Evolutionary conservation across 2,888 invertebrate species (phyloP), one percentile per base, ranked within the genome.

Genomic region (Pharmacophagus antenor): DNA sequence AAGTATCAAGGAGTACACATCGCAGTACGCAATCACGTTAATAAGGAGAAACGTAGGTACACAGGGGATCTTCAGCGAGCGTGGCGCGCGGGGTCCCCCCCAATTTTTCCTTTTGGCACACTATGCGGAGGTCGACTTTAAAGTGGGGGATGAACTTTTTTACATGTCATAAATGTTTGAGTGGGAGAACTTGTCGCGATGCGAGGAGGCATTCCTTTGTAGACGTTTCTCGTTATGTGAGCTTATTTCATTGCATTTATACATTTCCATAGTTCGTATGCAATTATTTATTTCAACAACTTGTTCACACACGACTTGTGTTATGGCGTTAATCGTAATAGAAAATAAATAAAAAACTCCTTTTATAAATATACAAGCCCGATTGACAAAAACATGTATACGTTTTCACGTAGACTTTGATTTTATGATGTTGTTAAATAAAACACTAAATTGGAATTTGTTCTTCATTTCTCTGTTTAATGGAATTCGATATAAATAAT

Each of bases 1-100:
- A 31, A 77, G 70, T 74, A 77, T 73, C 75, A 81, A 55, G 31
- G 50, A 2, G 3, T n/a, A 15, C 10, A 10, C 0, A 12, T 27
- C 55, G 46, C 18, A 2, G 75, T 58, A 67, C 27, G 65, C 66
- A 67, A 72, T 70, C 71, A 69, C 72, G 77, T 80, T 81, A 81
- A 80, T 79, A 81, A 80, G 76, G 76, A 81, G 78, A 75, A 73
- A 77, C 74, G 79, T 74, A 67, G 74, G 74, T 76, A 71, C 70
- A 70, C 68, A 69, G 69, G 78, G 74, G 76, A 77, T 75, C 76
- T 79, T 74, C 60, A 60, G 60, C 23, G 59, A 60, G 51, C 44
- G 44, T 31, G 60, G 47, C 23, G 56, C 51, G 31, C 69, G 54
- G 62, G n/a, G 67, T 68, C 68, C 74, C 73, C 72, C 75, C 73